Evolutionary conservation across 2,888 invertebrate genomes (phyloP).

Genomic region (Calliphora vomitoria): DNA sequence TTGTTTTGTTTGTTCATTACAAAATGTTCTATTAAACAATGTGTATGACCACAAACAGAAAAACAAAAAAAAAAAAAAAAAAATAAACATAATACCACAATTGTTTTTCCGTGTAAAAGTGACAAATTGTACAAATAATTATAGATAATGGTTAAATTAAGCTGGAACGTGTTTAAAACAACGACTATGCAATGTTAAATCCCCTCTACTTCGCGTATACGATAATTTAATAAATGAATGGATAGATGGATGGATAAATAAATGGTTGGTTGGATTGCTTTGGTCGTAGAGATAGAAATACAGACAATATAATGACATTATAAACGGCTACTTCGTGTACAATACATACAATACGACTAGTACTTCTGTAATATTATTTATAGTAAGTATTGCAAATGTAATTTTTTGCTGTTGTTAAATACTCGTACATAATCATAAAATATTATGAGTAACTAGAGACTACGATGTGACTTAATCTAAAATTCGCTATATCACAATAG

Average conservation of each 20-base stretch:
- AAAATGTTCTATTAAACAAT: conserved; percentile 57
- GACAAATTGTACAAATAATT: conserved; percentile 71
- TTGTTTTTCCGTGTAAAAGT: conserved; percentile 69
- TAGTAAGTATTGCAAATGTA: conserved; percentile 34
- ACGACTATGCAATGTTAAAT: conserved; percentile 17
- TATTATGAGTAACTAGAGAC: conserved; percentile 65
- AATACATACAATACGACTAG: conserved; percentile 7
- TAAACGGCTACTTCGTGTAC: conserved; percentile 45
- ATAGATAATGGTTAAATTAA: conserved; percentile 66
- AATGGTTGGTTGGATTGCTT: not conserved
- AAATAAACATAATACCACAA: conserved; percentile 56
- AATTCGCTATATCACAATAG: conserved; percentile 41
- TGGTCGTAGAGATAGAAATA: conserved; percentile 20
- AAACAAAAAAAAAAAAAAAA: conserved; percentile 38
- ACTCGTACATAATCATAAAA: conserved; percentile 61
- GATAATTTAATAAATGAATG: conserved; percentile 45
- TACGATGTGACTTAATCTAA: conserved; percentile 66
- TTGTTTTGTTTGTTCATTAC: conserved; percentile 19
- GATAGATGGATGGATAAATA: conserved; percentile 21
- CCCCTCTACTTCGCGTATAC: not conserved
- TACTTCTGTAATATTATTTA: conserved; percentile 18
- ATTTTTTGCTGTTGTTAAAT: conserved; percentile 18
- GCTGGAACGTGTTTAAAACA: conserved; percentile 59
- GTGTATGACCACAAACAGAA: conserved; percentile 35
- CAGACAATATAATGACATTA: conserved; percentile 62